A percentile compares a stretch with the other conserved stretches of the same genome.
phyloP scores from a whole-genome alignment of 37 sponge, comb jelly and placozoan genomes.

The Lycopodina hypogea region DNA sequence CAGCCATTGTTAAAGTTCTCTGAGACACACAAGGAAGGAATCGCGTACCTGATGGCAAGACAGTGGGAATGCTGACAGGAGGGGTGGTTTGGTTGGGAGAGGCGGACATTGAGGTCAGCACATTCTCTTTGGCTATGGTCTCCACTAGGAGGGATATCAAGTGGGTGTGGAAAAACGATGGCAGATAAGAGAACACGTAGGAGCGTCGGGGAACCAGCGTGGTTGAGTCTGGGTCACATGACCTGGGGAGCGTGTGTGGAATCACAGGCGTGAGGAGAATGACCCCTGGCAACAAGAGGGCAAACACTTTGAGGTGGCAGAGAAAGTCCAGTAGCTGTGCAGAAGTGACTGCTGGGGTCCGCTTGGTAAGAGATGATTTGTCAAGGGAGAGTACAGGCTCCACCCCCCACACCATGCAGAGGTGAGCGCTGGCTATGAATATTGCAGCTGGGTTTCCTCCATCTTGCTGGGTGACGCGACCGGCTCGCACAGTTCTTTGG shows the following conservation, averaged over 20 bases:
- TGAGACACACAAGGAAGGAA: no score
- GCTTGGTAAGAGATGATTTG: neutral
- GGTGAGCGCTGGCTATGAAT: slow-evolving; percentile 37
- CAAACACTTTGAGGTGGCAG: slow-evolving; percentile 25
- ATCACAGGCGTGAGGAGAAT: slow-evolving; percentile 22
- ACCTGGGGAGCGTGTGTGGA: slow-evolving; percentile 7
- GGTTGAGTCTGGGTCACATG: slow-evolving; percentile 14
- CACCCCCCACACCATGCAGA: slow-evolving; percentile 55
- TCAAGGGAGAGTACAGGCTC: slow-evolving; percentile 21
- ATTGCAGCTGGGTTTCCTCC: neutral
- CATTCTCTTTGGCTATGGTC: neutral
- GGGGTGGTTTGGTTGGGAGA: slow-evolving; percentile 4
- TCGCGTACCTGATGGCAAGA: slow-evolving; percentile 1
- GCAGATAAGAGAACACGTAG: slow-evolving; percentile 44
- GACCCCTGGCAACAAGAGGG: slow-evolving; percentile 33
- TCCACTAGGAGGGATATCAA: slow-evolving; percentile 19
- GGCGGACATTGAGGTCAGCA: neutral
- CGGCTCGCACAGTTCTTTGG: slow-evolving; percentile 17
- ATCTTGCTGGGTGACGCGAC: neutral
- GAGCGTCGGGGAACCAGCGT: slow-evolving; percentile 32
- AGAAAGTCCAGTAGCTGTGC: slow-evolving; percentile 41
- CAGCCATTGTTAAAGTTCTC: no score
- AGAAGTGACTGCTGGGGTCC: slow-evolving; percentile 5
- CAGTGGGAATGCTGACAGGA: neutral
- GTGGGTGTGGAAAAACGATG: slow-evolving; percentile 26